Evolutionary conservation across 2,888 invertebrate species (phyloP), one percentile per base, ranked within the genome.

Genomic region (Hemaris fuciformis): DNA sequence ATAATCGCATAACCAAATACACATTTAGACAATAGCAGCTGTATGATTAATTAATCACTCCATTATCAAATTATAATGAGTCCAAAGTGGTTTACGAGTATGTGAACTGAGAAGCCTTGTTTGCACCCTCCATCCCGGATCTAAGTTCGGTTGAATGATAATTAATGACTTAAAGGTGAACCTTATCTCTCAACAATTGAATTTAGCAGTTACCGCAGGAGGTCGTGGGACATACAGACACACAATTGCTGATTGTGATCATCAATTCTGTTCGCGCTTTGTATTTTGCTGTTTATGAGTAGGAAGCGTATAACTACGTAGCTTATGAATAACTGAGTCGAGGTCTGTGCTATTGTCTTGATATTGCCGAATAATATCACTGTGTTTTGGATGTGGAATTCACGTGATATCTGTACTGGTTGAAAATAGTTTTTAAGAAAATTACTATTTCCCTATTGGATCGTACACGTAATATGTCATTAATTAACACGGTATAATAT

Each of bases 221-320:
- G 91, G 91, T 86, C 91, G 89, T 91, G 91, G 83, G 91, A 91
- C 80, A 72, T 62, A 57, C 64, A 58, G 62, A 61, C 69, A 76
- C 60, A 75, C 76, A 74, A 76, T 79, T 67, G 71, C 25, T 70
- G 91, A 90, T 91, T 80, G 75, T 60, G 72, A 91, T 91, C 90
- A 79, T 73, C 84, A 81, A 87, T 84, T 86, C 84, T 85, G 87
- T 86, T 82, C 75, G 74, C 76, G 80, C 84, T 82, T 87, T 81
- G 85, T 84, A 71, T 78, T 75, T 65, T 65, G 71, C 68, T 68
- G 62, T 23, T 74, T 73, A 76, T 73, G 61, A 76, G 67, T 69
- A 80, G 77, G 80, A 79, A 80, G 62, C 57, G 22, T 57, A 25
- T 56, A 34, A 15, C n/a, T 56, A 23, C 31, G 31, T 45, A 61